These are phyloP conservation scores for Lampropteryx suffumata DNA, from an alignment of 2,888 invertebrate genomes.

Conservation along the genomic window DNA sequence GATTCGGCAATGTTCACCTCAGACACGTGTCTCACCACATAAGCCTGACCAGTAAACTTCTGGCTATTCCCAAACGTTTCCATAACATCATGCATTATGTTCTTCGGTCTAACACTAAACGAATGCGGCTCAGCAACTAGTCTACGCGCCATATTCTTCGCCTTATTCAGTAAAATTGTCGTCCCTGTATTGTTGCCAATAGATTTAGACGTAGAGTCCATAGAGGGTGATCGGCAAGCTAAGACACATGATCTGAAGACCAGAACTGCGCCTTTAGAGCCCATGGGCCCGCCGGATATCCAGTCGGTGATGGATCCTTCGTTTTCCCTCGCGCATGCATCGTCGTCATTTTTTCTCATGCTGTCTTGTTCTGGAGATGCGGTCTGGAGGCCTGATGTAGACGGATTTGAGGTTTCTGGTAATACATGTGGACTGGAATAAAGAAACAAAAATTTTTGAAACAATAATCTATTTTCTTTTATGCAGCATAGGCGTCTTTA, in stretches of 20 bases:
- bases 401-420: conserved; percentile 70
- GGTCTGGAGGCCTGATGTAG: conserved; percentile 72
- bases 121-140: conserved; percentile 71
- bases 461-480: no score
- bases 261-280: conserved; percentile 85
- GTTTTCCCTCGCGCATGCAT: conserved; percentile 47
- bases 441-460: neutral
- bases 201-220: conserved; percentile 72
- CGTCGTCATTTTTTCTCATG: conserved; percentile 73
- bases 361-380: conserved; percentile 51
- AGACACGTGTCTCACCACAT: conserved; percentile 68
- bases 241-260: conserved; percentile 86
- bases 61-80: conserved; percentile 69
- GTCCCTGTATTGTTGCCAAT: conserved; percentile 72
- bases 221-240: conserved; percentile 71
- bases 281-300: conserved; percentile 83
- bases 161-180: conserved; percentile 70
- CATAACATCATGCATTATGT: conserved; percentile 78
- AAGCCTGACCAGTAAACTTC: conserved; percentile 60
- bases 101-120: conserved; percentile 67
- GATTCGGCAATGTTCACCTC: conserved; percentile 60
- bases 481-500: no score
- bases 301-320: conserved; percentile 73
- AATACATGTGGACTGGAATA: conserved; percentile 78
- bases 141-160: conserved; percentile 73